Evolutionary conservation across 2,797 vertebrate species (phyloP), one percentile per base, ranked within the genome.

Genomic region (Scolopax rusticola): DNA sequence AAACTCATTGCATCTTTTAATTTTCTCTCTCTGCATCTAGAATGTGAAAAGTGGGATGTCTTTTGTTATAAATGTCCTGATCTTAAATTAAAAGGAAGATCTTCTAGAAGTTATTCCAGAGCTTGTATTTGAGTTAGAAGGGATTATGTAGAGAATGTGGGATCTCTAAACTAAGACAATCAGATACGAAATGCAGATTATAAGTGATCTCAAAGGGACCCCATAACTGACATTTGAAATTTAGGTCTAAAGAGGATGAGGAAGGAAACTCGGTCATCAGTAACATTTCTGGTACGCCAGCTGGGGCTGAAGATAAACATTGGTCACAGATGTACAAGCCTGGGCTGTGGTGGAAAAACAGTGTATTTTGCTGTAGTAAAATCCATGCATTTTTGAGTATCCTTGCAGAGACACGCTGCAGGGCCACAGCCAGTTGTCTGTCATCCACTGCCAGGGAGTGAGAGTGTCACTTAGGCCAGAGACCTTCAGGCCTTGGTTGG

Each of bases 51-150:
- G 50, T 24, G 13, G 18, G 40, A 57, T 84, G 11, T 47, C 14
- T 48, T 20, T 15, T 24, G 27, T 18, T 87, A 80, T 6, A 13
- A 43, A 21, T 0, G 4, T 15, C 16, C 16, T 50, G 11, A 45
- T 59, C 33, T 78, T 23, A 84, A 68, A 74, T 33, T 4, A 43
- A 75, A 60, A 27, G 0, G 8, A 67, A 41, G 51, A 59, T 28
- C 30, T 12, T 14, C 50, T 41, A 75, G 5, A 84, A 79, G 1
- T 61, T 71, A 40, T 27, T 67, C 20, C 47, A 77, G 61, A 65
- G 1, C 30, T 0, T 0, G 9, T 59, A 48, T 84, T 64, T 41
- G 19, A 53, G 28, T 50, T 41, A 60, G 59, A 54, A 1, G 1
- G 11, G 18, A 38, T 89, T 63, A 69, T 36, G 11, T 5, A 50